A percentile compares a stretch with the other conserved stretches of the same genome.
These are phyloP conservation scores for Nothobranchius furzeri DNA, from an alignment of 2,113 vertebrate genomes.

Conservation along the genomic window DNA sequence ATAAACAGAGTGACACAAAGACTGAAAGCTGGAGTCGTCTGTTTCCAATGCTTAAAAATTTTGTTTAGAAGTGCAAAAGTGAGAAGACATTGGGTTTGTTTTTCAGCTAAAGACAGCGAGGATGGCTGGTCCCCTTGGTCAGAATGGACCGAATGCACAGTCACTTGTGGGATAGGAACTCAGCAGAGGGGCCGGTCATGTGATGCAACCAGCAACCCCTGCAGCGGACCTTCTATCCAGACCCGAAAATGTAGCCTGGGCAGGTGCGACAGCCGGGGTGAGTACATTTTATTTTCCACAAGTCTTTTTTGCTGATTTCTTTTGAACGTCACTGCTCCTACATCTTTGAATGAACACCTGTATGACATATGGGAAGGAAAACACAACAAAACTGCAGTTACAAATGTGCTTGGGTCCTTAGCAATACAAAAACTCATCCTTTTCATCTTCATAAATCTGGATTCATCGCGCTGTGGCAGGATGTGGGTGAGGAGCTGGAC, in stretches of 20 bases:
- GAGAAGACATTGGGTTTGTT: neutral
- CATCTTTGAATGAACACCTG: slow-evolving; percentile 7
- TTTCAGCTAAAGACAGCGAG: slow-evolving; percentile 83
- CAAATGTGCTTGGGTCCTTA: slow-evolving; percentile 30
- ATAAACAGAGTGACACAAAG: slow-evolving; percentile 37
- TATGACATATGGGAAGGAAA: slow-evolving; percentile 14
- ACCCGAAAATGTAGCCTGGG: slow-evolving; percentile 91
- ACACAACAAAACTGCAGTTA: slow-evolving; percentile 26
- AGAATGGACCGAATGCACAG: slow-evolving; percentile 97
- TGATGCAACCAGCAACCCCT: slow-evolving; percentile 94
- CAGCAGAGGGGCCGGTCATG: slow-evolving; percentile 96
- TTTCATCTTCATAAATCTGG: slow-evolving; percentile 37
- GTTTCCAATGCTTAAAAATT: slow-evolving; percentile 13
- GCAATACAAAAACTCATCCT: slow-evolving; percentile 25
- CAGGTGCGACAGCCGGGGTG: slow-evolving; percentile 93
- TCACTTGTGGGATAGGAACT: slow-evolving; percentile 93
- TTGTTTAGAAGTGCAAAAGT: neutral
- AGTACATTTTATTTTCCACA: slow-evolving; percentile 54
- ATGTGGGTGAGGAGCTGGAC: slow-evolving; percentile 37
- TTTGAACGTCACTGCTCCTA: neutral
- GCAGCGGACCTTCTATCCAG: slow-evolving; percentile 92
- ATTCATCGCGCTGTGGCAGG: slow-evolving; percentile 30
- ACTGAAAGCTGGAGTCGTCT: slow-evolving; percentile 23
- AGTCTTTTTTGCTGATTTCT: too few relatives aligned
- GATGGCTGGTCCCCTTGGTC: slow-evolving; percentile 98